These are phyloP conservation scores for Erythrolamprus reginae DNA, from an alignment of 2,113 vertebrate species.

Conservation along the genomic window DNA sequence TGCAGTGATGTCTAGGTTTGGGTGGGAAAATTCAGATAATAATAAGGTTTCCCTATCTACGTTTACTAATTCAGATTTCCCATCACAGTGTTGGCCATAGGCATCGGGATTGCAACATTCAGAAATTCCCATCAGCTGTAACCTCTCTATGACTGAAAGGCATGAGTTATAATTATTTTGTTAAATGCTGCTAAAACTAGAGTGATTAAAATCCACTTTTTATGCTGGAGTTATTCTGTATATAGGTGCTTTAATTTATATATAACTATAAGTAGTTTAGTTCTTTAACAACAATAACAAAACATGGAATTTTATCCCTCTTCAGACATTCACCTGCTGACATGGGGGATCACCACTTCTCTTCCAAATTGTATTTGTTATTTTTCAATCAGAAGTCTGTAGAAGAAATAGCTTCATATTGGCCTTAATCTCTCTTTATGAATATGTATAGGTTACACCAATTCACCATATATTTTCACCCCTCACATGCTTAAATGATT, in stretches of 20 bases:
- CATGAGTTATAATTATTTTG: background rate
- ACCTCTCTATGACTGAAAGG: background rate
- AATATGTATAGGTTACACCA: background rate
- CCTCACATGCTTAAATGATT: background rate
- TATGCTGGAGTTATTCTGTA: background rate
- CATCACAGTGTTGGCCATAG: background rate
- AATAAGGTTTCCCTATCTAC: background rate
- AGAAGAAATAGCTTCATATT: background rate
- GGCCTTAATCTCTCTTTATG: background rate
- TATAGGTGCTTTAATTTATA: background rate
- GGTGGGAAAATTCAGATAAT: background rate
- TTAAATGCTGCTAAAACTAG: background rate
- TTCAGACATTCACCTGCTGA: background rate
- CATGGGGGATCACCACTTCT: background rate
- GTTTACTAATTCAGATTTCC: background rate
- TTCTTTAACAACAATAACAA: background rate
- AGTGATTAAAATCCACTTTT: background rate
- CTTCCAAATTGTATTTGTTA: background rate
- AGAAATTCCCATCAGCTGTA: background rate
- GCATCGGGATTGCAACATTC: background rate
- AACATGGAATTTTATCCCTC: background rate
- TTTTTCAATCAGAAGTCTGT: background rate
- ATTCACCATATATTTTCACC: background rate
- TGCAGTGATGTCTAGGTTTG: background rate
- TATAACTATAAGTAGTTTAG: background rate